Percentiles rank a stretch among this genome's conserved stretches.
Conservation (phyloP, 2,888 invertebrate species). For the Timandra comae region DNA sequence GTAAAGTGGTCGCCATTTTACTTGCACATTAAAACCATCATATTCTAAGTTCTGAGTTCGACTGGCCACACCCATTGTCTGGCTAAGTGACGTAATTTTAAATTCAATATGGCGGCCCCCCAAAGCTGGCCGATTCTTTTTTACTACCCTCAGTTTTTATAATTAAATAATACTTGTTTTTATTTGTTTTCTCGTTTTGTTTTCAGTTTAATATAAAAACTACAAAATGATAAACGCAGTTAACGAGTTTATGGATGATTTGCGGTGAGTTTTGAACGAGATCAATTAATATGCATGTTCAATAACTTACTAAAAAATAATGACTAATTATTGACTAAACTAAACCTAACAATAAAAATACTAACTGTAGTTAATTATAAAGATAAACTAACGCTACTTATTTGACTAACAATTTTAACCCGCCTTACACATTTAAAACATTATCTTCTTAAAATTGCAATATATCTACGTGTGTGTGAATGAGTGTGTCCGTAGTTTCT, state of each 20-base stretch:
- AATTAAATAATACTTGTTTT: background rate
- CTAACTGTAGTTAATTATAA: background rate
- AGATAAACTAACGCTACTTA: background rate
- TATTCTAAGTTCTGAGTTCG: no score
- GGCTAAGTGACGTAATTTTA: no score
- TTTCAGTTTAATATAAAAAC: slow-evolving; percentile 22
- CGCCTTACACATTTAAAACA: background rate
- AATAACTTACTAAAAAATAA: no score
- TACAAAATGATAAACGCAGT: slow-evolving; percentile 54
- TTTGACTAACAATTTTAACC: background rate
- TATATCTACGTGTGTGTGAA: no score
- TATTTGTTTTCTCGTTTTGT: slow-evolving; percentile 8
- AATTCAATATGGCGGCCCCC: no score
- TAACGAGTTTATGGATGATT: slow-evolving; percentile 61
- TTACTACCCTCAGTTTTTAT: background rate
- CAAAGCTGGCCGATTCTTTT: background rate
- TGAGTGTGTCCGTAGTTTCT: no score
- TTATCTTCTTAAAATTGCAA: no score
- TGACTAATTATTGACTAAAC: slow-evolving; percentile 2
- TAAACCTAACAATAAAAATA: background rate
- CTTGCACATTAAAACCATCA: no score
- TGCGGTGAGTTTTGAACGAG: slow-evolving; percentile 63
- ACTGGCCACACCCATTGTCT: no score
- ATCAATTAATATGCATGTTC: slow-evolving; percentile 1
- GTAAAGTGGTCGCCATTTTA: no score